Evolutionary conservation across 2,113 vertebrate genomes (phyloP), one percentile per base, ranked within the genome.

Genomic region (Xenopus laevis): DNA sequence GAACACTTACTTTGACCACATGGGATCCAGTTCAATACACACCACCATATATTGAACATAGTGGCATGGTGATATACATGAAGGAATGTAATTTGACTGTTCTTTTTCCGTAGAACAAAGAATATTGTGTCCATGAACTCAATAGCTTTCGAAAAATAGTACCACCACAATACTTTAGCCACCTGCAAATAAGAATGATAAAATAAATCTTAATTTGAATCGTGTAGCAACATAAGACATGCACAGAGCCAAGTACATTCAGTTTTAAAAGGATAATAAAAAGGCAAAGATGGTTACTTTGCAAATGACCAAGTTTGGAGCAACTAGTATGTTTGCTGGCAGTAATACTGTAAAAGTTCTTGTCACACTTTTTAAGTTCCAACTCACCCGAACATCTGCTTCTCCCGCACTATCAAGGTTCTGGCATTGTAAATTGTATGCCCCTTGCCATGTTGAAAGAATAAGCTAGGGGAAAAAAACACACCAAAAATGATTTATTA

Each of bases 1-100:
- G 12, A 58, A 13, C 6, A 89, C 94, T 93, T 88, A 95, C 94
- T 95, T 79, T 95, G 94, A 71, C 94, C 94, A 79, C 93, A 94
- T 1, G 94, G 94, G 80, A 95, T 95, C 94, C 94, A 95, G 86
- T 95, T 95, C 65, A 95, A 79, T 58, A 95, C 94, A 58, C 93
- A 95, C 94, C 94, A 95, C 94, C 94, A 95, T 83, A 95, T 95
- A 82, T 95, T 95, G 75, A 95, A 95, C 94, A 95, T 95, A 0
- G 92, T 92, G 66, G 93, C 93, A 3, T 95, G 94, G 79, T 95
- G 94, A 83, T 95, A 95, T 4, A 95, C 94, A 0, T 95, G 94
- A 60, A 95, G 91, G 78, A 95, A 95, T 76, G 92, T 94, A 79
- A 95, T 92, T 84, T 95, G 93, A 79, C 79, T 92, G 71, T 81